Base-by-base conservation (phyloP, 2,113 vertebrate genomes). In the Globicephala melas region DNA sequence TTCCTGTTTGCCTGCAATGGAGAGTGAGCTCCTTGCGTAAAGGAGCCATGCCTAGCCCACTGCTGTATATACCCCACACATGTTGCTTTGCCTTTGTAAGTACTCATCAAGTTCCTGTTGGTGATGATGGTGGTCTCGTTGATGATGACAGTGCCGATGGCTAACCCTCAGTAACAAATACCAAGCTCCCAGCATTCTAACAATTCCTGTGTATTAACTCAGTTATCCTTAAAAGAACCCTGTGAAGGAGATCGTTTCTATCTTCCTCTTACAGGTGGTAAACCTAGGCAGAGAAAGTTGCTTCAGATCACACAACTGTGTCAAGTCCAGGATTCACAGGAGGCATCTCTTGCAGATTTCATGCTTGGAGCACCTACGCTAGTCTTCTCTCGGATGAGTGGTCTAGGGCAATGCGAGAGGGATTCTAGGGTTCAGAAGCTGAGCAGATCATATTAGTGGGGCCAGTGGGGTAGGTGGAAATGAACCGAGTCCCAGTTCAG, bases 111-210 rank as follows among this genome's bases (percentile, higher is more conserved):
- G 41, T 21, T 31, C 41, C 77, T 36, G 6, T 1, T 80, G 73
- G 31, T 1, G 17, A 70, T 3, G 44, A 55, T 0, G 33, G 50
- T 10, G 50, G 44, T 9, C 15, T 6, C 12, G 20, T 11, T 2
- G 44, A 21, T 1, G 8, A 17, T 11, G 28, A 5, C 0, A 8
- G 3, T 1, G 23, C 4, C 3, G 4, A 2, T 14, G 5, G 33
- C 20, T 44, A 62, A 10, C 11, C 14, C 14, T 28, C 26, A 55
- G 28, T 36, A 31, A 67, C 15, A 60, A 13, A 12, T 21, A 5
- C 18, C n/a, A 8, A 33, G 17, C 13, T 18, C 44, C 44, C 50
- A 62, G 28, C 53, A 36, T 25, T n/a, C 47, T 8, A 6, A 47
- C 1, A 15, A 0, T 18, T 38, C 23, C 31, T 73, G 36, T 1